Percentiles rank a stretch among this genome's conserved stretches.
phyloP scores from a whole-genome alignment of 2,888 invertebrate species.

The Dione vanillae region DNA sequence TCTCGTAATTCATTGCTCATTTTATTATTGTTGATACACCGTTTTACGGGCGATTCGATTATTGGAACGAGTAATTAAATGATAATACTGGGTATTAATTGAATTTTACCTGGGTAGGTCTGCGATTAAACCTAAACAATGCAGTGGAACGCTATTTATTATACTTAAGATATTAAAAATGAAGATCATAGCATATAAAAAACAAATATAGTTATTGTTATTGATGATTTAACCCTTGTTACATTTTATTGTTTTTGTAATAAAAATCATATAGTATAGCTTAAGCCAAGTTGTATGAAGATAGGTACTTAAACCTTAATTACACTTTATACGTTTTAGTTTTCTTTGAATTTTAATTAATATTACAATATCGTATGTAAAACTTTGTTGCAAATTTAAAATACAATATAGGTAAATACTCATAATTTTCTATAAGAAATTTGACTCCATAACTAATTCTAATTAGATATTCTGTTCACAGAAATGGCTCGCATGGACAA shows the following conservation, averaged over 20 bases:
- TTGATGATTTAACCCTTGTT: background rate
- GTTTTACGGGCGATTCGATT: slow-evolving; percentile 83
- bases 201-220: slow-evolving; percentile 29
- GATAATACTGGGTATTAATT: slow-evolving; percentile 83
- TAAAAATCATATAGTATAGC: slow-evolving; percentile 2
- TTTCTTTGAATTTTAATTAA: slow-evolving; percentile 20
- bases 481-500: slow-evolving; percentile 96
- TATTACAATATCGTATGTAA: background rate
- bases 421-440: slow-evolving; percentile 8
- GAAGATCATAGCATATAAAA: slow-evolving; percentile 34
- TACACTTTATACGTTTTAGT: slow-evolving; percentile 11
- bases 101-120: slow-evolving; percentile 75
- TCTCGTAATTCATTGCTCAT: slow-evolving; percentile 84
- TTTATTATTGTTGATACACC: slow-evolving; percentile 84
- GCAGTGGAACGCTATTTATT: slow-evolving; percentile 57
- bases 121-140: slow-evolving; percentile 58
- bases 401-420: background rate
- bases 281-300: background rate
- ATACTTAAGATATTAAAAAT: slow-evolving; percentile 44
- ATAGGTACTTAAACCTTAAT: slow-evolving; percentile 13
- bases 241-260: slow-evolving; percentile 11
- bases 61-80: slow-evolving; percentile 83
- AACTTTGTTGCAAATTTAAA: slow-evolving; percentile 5
- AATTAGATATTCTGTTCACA: slow-evolving; percentile 67
- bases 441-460: slow-evolving; percentile 17